Base-by-base conservation (phyloP, 2,888 invertebrate genomes). In the Andrena bucephala region DNA sequence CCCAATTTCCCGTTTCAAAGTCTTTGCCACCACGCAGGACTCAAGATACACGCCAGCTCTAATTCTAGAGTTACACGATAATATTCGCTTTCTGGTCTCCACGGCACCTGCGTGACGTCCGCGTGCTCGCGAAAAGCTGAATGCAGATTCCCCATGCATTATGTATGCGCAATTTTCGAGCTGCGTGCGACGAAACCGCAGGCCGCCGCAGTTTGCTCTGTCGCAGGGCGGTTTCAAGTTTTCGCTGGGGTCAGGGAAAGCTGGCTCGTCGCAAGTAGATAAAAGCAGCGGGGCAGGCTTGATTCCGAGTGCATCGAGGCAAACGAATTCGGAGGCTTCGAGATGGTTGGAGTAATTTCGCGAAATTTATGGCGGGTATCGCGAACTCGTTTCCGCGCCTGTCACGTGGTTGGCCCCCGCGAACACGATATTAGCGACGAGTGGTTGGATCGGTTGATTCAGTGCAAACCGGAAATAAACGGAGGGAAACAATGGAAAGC, bases 71-170 rank as follows among this genome's bases (percentile, higher is more conserved):
- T 68, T 24, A 54, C 8, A 8, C 16, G 27, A 52, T 13, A 20
- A 65, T 69, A 48, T 57, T 52, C 29, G 16, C 16, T 65, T 71
- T 59, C 62, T 62, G 29, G 24, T 62, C 60, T 27, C 42, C 16
- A 13, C 33, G 20, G 54, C 10, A 27, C 1, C 24, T 20, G 8
- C 8, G 24, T 13, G 42, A 42, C 42, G 42, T 3, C 36, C 36
- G 36, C 36, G 36, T 10, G 36, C 54, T 24, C 36, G 36, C 16
- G 70, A 31, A 65, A 78, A 66, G 59, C 60, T 59, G 52, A 66
- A 66, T 50, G 70, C 59, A 66, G 79, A 66, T 66, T 66, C 27
- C 16, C 29, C 16, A 66, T 80, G 66, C 60, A 80, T 71, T 78
- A 67, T 78, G 66, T 48, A 80, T 33, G 63, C 27, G 16, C 33